These are phyloP conservation scores for Emmelina monodactyla DNA, from an alignment of 2,888 invertebrate species.

Conservation along the genomic window DNA sequence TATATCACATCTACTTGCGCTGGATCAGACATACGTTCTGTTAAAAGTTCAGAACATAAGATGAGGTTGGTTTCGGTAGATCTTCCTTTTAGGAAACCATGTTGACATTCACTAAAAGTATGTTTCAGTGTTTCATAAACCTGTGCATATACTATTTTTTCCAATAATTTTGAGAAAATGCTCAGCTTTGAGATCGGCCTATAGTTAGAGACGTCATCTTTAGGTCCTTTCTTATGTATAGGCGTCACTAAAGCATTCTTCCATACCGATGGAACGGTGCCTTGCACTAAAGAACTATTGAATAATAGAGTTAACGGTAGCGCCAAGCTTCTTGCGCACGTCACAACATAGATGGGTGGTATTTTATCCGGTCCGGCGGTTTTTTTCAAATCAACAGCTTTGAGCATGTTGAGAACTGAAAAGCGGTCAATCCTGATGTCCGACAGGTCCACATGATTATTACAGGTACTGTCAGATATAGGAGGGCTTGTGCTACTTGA, in stretches of 20 bases:
- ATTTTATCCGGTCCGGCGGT: slow-evolving; percentile 14
- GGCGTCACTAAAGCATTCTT: slow-evolving; percentile 12
- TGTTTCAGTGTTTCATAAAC: slow-evolving; percentile 8
- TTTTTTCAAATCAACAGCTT: slow-evolving; percentile 11
- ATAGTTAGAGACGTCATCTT: slow-evolving; percentile 10
- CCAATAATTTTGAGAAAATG: slow-evolving; percentile 13
- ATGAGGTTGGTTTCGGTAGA: slow-evolving; percentile 6
- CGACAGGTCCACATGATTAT: too few species aligned
- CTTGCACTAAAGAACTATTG: slow-evolving; percentile 5
- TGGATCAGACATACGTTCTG: slow-evolving; percentile 2
- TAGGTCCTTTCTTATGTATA: slow-evolving; percentile 11
- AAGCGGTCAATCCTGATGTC: background rate
- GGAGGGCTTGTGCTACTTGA: background rate
- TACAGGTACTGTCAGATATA: too few species aligned
- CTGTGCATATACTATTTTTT: slow-evolving; percentile 11
- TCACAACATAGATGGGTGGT: slow-evolving; percentile 10
- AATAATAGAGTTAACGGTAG: slow-evolving; percentile 10
- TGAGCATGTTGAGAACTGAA: slow-evolving; percentile 7
- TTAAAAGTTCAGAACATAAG: slow-evolving; percentile 3
- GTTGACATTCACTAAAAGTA: slow-evolving; percentile 11
- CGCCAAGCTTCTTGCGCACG: slow-evolving; percentile 10
- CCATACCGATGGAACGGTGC: slow-evolving; percentile 7
- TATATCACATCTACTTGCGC: slow-evolving; percentile 8
- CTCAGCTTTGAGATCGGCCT: slow-evolving; percentile 16
- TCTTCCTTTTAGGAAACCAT: slow-evolving; percentile 13